Conservation (phyloP, 2,113 vertebrate genomes). For the Paratilapia polleni region DNA sequence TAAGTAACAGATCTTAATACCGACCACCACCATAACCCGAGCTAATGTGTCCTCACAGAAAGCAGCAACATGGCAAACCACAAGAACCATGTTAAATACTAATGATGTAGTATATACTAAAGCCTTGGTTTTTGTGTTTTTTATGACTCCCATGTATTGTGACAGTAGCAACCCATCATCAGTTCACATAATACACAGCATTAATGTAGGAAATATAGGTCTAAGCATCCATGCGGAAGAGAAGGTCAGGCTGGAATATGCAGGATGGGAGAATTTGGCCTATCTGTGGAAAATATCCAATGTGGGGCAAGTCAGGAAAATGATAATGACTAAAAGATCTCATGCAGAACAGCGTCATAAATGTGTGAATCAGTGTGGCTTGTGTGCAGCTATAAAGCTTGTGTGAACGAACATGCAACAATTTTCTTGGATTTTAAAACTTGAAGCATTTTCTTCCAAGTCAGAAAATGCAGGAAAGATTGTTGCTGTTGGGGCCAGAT, state of each 20-base stretch:
- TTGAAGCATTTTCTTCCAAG: too few species aligned
- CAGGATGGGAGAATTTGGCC: constrained; percentile 47
- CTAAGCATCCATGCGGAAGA: constrained; percentile 49
- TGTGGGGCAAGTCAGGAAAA: constrained; percentile 61
- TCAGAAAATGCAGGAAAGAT: neutral
- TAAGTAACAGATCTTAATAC: neutral
- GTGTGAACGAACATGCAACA: neutral
- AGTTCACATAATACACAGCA: constrained; percentile 17
- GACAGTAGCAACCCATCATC: constrained; percentile 25
- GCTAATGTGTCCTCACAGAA: neutral
- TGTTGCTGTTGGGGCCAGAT: constrained; percentile 12
- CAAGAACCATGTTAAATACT: neutral
- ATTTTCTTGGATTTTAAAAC: neutral
- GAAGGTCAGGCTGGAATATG: constrained; percentile 26
- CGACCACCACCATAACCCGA: neutral
- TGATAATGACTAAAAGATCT: constrained; percentile 58
- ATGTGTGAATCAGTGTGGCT: constrained; percentile 53
- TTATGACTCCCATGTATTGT: neutral
- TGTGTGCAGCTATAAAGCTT: constrained; percentile 10
- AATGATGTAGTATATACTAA: neutral
- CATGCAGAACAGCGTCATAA: constrained; percentile 67
- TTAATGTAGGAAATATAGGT: constrained; percentile 46
- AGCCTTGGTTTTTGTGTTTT: constrained; percentile 20
- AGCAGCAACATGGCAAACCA: neutral
- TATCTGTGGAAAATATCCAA: constrained; percentile 65